These are phyloP conservation scores for Erithacus rubecula DNA, from an alignment of 2,797 vertebrate genomes.

Conservation along the genomic window DNA sequence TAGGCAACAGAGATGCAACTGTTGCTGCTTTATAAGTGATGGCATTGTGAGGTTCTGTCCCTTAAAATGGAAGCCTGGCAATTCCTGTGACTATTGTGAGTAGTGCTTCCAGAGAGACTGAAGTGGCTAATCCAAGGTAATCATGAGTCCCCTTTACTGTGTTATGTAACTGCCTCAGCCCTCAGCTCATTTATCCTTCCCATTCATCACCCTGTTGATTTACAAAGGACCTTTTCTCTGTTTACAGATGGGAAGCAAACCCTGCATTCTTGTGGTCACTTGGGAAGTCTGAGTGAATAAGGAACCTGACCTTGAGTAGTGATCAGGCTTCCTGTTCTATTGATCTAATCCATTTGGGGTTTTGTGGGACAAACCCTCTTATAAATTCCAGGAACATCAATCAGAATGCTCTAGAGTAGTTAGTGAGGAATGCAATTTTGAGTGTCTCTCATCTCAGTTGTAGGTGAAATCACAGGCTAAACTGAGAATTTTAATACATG, in stretches of 20 bases:
- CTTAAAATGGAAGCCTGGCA: neutral
- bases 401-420: neutral
- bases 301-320: neutral
- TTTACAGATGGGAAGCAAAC: constrained; percentile 15
- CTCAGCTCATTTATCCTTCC: neutral
- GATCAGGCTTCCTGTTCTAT: neutral
- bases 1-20: neutral
- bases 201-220: neutral
- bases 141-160: neutral
- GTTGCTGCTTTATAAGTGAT: neutral
- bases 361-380: neutral
- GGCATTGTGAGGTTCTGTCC: neutral
- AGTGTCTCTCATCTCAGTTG: neutral
- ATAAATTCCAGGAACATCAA: neutral
- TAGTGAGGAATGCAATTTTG: neutral
- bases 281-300: constrained; percentile 1
- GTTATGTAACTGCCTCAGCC: neutral
- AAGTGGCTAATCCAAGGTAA: constrained; percentile 13
- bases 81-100: neutral
- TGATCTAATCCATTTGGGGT: neutral
- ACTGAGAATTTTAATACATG: neutral
- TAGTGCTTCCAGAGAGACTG: neutral
- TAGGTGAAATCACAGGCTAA: neutral
- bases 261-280: constrained; percentile 17
- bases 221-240: neutral